Conservation (phyloP, 2,797 vertebrate species). For the Sternarchorhynchus goeldii region DNA sequence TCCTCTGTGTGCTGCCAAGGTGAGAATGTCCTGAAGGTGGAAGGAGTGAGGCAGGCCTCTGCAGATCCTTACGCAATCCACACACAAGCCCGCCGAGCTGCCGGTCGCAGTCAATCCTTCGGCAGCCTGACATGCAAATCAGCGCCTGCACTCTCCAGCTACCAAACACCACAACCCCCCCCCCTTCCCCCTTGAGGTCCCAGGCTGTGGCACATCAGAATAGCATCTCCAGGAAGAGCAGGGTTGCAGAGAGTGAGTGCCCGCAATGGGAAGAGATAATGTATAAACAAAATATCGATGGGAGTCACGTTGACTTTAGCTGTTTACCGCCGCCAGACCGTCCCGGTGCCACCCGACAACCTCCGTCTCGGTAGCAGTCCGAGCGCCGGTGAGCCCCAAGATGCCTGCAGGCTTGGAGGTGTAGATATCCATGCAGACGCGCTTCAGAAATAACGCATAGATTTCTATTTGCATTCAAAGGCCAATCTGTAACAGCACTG, state of each 20-base stretch:
- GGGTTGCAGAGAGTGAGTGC: constrained; percentile 25
- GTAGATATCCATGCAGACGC: constrained; percentile 38
- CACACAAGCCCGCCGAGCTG: constrained; percentile 25
- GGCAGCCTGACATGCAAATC: constrained; percentile 35
- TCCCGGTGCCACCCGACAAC: constrained; percentile 1
- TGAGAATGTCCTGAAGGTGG: constrained; percentile 82
- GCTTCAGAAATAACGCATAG: constrained; percentile 45
- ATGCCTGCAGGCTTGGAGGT: constrained; percentile 35
- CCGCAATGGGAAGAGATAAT: constrained; percentile 50
- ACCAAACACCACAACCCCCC: too few species aligned
- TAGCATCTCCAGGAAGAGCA: constrained; percentile 37
- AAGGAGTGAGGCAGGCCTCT: constrained; percentile 65
- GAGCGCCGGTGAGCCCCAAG: constrained; percentile 18
- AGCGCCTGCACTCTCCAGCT: constrained; percentile 1
- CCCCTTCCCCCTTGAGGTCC: constrained; percentile 11
- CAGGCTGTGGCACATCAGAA: constrained; percentile 36
- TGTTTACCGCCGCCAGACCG: constrained; percentile 34
- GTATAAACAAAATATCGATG: constrained; percentile 35
- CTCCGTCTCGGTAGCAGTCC: constrained; percentile 21
- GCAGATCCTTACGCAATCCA: constrained; percentile 53
- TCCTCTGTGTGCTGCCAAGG: constrained; percentile 79
- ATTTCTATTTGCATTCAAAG: constrained; percentile 49
- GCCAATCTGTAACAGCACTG: constrained; percentile 34
- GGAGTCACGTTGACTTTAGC: constrained; percentile 44
- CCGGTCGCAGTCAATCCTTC: constrained; percentile 10